Base-by-base conservation (phyloP, 1,140 invertebrate genomes). In the Cydia splendana region DNA sequence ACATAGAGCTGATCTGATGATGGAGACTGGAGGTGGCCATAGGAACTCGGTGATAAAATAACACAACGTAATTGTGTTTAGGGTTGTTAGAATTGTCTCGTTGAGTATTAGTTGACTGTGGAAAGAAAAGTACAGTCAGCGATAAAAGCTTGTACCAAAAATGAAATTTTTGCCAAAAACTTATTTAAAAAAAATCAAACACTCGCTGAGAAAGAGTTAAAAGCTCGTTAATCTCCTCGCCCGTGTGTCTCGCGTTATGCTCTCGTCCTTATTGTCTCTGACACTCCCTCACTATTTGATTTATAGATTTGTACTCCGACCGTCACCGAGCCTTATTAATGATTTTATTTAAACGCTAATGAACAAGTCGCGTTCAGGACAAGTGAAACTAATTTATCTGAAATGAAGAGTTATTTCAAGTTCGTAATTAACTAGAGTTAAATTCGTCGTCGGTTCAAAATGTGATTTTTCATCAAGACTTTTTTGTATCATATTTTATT, bases 321-420 rank as follows among this genome's bases (percentile, higher is more conserved):
- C 91, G 90, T 93, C 90, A 89, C 87, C 82, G 69, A 81, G 83
- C 82, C 87, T 91, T 91, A 92, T 93, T 93, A 93, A 93, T 93
- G 90, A 93, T 91, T 92, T 92, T 91, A 92, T 93, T 93, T 93
- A 89, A 93, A 91, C 89, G 85, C 89, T 91, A 93, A 93, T 91
- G 91, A 93, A 93, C 88, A 89, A 91, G 81, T 89, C 88, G 85
- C 89, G 87, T 89, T 90, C 80, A 78, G 82, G 84, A 91, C 90
- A 93, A 93, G 91, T 91, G 86, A 88, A 91, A 87, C 86, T 88
- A 91, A 93, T 93, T 91, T 93, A 91, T 93, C 85, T 91, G 87
- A 81, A 86, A 87, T 84, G 85, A 86, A 87, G 81, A 81, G 80
- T 83, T 89, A 87, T 87, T 91, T 88, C 84, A 81, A 82, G 86